Evolutionary conservation across 2,888 invertebrate genomes (phyloP), one percentile per base, ranked within the genome.

Genomic region (Troides oblongomaculatus): DNA sequence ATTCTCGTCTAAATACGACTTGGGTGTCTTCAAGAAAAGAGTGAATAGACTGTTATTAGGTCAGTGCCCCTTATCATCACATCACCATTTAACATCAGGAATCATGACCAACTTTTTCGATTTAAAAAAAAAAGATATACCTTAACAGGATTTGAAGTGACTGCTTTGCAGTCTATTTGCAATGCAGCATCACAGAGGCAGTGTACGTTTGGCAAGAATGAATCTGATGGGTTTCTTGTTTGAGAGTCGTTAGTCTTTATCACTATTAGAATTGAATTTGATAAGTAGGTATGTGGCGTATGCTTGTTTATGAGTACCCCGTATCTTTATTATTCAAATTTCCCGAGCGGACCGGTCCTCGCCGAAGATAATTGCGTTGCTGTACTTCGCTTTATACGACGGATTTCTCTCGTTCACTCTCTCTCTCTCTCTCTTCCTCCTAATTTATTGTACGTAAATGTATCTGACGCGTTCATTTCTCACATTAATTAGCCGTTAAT

Each of bases 261-360:
- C 78, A 74, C 78, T 79, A 84, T 83, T 86, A 86, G 85, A 86
- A 87, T 88, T 89, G 85, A 87, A 86, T 85, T 86, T 84, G 87
- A 86, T 87, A 90, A 89, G 87, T 86, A 86, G 86, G 86, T 86
- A 89, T 86, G 90, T 92, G 89, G 86, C 84, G 83, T 92, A 90
- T 90, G 90, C 85, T 87, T 84, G 86, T 90, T 90, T 89, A 89
- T 86, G 82, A 81, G 77, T 77, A 80, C 79, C 75, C 81, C 83
- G 78, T 90, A 90, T 90, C 89, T 90, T 87, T 90, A 89, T 88
- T 89, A 88, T 88, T 85, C 77, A 83, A 86, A 86, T 87, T 80
- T 84, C 77, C 79, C 74, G 74, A 57, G 64, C 66, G 75, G 82
- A 88, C 90, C 89, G 89, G 90, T 88, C 82, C 74, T 64, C 73